phyloP scores from a whole-genome alignment of 1,140 invertebrate species.

The Drosophila nannoptera region DNA sequence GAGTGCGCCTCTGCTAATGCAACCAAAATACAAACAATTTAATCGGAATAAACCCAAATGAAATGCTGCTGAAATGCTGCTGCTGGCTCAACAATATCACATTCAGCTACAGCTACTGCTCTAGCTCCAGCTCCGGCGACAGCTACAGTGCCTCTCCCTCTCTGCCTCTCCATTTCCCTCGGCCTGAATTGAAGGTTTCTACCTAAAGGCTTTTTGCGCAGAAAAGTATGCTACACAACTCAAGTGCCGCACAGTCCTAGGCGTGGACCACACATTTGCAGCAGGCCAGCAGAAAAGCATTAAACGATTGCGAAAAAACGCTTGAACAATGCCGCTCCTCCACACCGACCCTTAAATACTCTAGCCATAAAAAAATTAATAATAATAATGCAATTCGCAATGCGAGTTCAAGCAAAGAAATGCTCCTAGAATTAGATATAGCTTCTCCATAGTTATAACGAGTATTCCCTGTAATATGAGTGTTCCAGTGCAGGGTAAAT shows the following conservation, averaged over 20 bases:
- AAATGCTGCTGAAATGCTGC: slow-evolving; percentile 48
- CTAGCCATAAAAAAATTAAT: neutral
- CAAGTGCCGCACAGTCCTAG: slow-evolving; percentile 55
- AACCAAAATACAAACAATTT: slow-evolving; percentile 75
- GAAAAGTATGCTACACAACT: slow-evolving; percentile 71
- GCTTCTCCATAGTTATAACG: neutral
- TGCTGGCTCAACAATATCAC: slow-evolving; percentile 25
- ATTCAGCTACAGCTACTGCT: neutral
- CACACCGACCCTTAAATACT: slow-evolving; percentile 13
- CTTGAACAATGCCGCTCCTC: neutral
- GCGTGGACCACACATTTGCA: slow-evolving; percentile 49
- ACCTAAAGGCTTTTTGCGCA: slow-evolving; percentile 63
- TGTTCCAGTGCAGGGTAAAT: slow-evolving; percentile 18
- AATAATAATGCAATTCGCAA: too few relatives aligned
- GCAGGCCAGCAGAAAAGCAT: slow-evolving; percentile 57
- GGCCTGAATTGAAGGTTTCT: slow-evolving; percentile 8
- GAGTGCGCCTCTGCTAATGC: slow-evolving; percentile 58
- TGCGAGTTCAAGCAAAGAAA: too few relatives aligned
- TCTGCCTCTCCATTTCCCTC: too few relatives aligned
- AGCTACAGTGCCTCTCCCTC: slow-evolving; percentile 28
- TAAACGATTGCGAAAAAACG: slow-evolving; percentile 58
- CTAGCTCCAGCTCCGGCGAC: neutral
- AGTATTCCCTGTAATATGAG: neutral
- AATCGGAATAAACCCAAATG: slow-evolving; percentile 75
- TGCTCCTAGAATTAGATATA: too few relatives aligned